Conservation (phyloP, 2,797 vertebrate species). For the Pseudocheirus occidentalis region DNA sequence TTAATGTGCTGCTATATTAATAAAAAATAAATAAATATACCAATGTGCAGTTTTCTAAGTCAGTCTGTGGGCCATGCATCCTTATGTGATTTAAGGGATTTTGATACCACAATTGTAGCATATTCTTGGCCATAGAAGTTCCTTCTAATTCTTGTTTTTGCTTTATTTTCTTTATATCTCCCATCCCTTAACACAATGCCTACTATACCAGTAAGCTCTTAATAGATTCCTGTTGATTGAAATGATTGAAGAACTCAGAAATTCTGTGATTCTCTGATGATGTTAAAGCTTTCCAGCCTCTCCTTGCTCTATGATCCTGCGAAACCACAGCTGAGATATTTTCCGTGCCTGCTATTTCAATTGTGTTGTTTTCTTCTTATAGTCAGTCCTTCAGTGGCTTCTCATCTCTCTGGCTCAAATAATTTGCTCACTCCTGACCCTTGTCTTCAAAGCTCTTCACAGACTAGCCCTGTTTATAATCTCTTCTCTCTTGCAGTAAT, state of each 20-base stretch:
- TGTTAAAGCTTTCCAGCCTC: background rate
- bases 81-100: background rate
- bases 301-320: background rate
- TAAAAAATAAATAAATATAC: background rate
- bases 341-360: background rate
- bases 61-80: background rate
- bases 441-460: background rate
- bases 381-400: background rate
- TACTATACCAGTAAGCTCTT: background rate
- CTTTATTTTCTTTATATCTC: background rate
- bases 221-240: background rate
- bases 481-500: background rate
- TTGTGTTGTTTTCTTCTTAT: background rate
- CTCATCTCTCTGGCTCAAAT: background rate
- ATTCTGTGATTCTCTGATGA: background rate
- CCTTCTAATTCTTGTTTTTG: background rate
- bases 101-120: background rate
- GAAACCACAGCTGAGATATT: background rate
- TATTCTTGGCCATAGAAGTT: background rate
- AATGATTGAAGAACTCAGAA: background rate
- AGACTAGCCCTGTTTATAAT: background rate
- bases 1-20: background rate
- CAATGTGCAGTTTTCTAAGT: background rate
- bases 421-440: background rate
- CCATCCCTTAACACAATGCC: background rate